These are phyloP conservation scores for Rhaphigaster nebulosa DNA, from an alignment of 2,888 invertebrate genomes.

Conservation along the genomic window DNA sequence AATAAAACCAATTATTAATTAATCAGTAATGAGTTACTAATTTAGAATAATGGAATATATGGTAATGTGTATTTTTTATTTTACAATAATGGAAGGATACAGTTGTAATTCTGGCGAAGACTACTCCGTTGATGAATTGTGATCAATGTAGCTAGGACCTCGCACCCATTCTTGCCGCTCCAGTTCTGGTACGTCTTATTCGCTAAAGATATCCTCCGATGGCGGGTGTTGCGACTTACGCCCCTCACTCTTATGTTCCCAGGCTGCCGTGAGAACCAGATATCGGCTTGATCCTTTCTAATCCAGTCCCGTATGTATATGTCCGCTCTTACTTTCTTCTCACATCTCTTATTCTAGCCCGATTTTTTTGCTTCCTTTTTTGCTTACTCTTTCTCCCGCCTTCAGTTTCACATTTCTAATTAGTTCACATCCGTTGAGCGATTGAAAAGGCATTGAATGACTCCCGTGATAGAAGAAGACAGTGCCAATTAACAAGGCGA, in stretches of 20 bases:
- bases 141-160: too few species aligned
- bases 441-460: conserved; percentile 14
- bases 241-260: conserved; percentile 3
- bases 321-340: conserved; percentile 45
- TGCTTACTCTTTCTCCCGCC: conserved; percentile 7
- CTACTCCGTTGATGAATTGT: too few species aligned
- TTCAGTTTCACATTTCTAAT: conserved; percentile 32
- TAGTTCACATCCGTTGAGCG: conserved; percentile 31
- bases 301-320: conserved; percentile 28
- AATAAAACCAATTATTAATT: too few species aligned
- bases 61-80: too few species aligned
- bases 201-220: neutral
- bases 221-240: neutral
- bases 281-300: conserved; percentile 28
- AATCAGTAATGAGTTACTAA: too few species aligned
- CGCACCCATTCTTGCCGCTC: neutral
- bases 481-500: neutral
- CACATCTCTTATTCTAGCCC: neutral
- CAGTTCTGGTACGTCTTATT: neutral
- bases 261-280: conserved; percentile 43
- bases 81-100: too few species aligned
- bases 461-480: neutral
- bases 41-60: too few species aligned
- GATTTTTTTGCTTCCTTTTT: conserved; percentile 7
- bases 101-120: too few species aligned